Conservation (phyloP, 2,113 vertebrate species). For the Dipodomys ordii region DNA sequence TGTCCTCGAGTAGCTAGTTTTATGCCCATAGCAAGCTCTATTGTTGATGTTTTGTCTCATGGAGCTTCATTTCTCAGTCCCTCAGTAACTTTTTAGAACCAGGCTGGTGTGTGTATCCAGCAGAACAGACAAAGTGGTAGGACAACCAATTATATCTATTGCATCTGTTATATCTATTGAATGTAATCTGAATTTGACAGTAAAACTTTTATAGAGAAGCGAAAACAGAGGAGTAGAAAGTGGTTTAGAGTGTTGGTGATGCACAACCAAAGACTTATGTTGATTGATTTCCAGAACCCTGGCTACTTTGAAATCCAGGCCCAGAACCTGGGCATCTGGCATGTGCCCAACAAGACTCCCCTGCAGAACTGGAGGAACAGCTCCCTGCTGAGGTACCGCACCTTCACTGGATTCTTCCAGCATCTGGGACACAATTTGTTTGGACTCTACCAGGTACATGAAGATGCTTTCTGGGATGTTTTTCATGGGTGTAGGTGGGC, state of each 20-base stretch:
- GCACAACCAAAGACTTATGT: not conserved
- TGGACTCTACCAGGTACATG: conserved; percentile 60
- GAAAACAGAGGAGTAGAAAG: too few species aligned
- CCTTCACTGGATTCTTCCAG: conserved; percentile 54
- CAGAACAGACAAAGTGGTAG: too few species aligned
- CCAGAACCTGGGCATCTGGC: conserved; percentile 72
- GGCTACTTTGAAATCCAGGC: conserved; percentile 75
- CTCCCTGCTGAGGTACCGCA: conserved; percentile 74
- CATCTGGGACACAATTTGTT: conserved; percentile 48
- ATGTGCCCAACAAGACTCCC: conserved; percentile 68
- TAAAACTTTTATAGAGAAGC: too few species aligned
- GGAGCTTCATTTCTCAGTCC: not conserved
- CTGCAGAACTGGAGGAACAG: conserved; percentile 44
- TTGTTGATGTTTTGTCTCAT: not conserved
- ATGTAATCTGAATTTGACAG: too few species aligned
- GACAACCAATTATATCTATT: too few species aligned
- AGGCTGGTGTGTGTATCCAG: too few species aligned
- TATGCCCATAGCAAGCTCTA: not conserved
- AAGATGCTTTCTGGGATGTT: not conserved
- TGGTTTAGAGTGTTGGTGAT: too few species aligned
- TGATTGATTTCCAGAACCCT: conserved; percentile 69
- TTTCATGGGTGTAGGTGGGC: not conserved
- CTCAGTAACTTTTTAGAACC: too few species aligned
- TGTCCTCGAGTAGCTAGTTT: not conserved
- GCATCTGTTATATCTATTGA: too few species aligned